Percentiles rank a stretch among this genome's conserved stretches.
Conservation (phyloP, 2,888 invertebrate species). For the Eutolmus rufibarbis region DNA sequence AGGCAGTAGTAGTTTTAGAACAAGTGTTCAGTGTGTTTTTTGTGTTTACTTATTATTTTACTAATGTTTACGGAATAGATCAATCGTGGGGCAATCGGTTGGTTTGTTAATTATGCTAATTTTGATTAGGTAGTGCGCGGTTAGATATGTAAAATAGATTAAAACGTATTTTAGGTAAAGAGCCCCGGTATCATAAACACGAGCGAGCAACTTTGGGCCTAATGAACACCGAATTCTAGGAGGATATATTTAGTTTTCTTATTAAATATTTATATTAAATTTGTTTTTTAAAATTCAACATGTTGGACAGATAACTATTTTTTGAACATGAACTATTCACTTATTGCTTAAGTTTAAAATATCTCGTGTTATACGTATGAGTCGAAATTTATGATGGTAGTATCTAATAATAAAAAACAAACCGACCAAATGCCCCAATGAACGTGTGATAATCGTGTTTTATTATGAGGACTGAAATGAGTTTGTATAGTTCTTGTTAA, state of each 20-base stretch:
- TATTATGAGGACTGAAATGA: background rate
- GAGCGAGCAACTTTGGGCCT: background rate
- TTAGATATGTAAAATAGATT: background rate
- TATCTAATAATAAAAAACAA: background rate
- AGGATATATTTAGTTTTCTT: background rate
- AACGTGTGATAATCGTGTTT: background rate
- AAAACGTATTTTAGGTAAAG: background rate
- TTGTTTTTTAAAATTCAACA: no score
- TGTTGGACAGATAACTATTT: background rate
- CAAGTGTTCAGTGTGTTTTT: background rate
- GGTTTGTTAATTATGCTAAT: background rate
- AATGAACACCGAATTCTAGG: background rate
- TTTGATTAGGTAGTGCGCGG: background rate
- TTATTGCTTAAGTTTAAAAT: background rate
- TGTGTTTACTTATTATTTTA: background rate
- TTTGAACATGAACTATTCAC: background rate
- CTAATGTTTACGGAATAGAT: background rate
- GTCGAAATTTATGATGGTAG: background rate
- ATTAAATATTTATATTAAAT: background rate
- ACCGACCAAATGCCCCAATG: background rate
- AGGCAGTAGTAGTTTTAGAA: slow-evolving; percentile 13
- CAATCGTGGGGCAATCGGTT: background rate
- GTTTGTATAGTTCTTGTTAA: background rate
- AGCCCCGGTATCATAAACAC: no score
- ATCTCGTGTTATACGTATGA: background rate